A percentile compares a stretch with the other conserved stretches of the same genome.
These are phyloP conservation scores for Eclectus roratus DNA, from an alignment of 2,113 vertebrate species.

Conservation along the genomic window DNA sequence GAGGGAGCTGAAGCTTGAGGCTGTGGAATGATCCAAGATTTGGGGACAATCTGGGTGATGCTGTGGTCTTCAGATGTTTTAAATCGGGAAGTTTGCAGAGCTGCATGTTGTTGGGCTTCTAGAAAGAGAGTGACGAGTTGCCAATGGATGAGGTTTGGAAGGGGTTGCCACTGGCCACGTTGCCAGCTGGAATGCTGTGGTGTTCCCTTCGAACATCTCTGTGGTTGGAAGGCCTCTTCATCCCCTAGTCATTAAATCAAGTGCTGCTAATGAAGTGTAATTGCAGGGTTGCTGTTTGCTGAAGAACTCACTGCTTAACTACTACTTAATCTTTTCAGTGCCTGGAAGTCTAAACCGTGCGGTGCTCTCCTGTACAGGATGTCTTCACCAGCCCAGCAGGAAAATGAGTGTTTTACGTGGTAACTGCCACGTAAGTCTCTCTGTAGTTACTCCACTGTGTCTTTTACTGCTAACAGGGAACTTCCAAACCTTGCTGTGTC, in stretches of 20 bases:
- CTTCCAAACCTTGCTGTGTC: rapidly evolving
- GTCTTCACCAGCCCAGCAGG: not conserved
- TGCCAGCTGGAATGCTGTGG: not conserved
- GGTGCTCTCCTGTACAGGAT: not conserved
- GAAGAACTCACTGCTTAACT: not conserved
- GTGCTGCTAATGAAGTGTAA: not conserved
- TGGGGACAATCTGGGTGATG: not conserved
- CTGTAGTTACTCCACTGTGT: not conserved
- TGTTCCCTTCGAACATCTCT: rapidly evolving
- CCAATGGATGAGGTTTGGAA: rapidly evolving
- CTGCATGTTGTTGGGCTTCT: not conserved
- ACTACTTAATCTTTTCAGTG: not conserved
- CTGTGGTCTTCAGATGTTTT: not conserved
- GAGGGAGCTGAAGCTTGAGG: not conserved
- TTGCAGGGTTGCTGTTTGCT: not conserved
- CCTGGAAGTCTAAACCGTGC: not conserved
- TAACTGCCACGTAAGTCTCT: not conserved
- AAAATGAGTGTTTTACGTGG: not conserved
- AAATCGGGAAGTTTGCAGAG: not conserved
- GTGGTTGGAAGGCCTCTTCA: not conserved
- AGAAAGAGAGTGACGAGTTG: rapidly evolving
- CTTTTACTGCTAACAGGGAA: not conserved
- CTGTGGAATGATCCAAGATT: not conserved
- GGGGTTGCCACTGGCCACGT: rapidly evolving
- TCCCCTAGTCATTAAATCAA: not conserved